Evolutionary conservation across 2,888 invertebrate species (phyloP), one percentile per base, ranked within the genome.

Genomic region (Andrena bicolor): DNA sequence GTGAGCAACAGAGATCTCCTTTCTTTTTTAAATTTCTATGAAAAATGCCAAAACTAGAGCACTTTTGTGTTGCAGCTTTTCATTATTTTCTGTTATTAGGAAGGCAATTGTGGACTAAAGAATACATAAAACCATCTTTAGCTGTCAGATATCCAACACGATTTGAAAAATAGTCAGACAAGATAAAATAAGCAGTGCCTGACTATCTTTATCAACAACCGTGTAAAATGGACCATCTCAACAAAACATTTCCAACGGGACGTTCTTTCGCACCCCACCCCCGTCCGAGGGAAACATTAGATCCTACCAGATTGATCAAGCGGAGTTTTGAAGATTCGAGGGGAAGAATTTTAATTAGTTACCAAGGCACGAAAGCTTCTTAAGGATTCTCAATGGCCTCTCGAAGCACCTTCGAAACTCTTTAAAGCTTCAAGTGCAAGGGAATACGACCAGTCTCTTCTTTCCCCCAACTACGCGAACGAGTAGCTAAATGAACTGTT

Each of bases 321-420:
- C 30, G n/a, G 49, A 75, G 61, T 82, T 71, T 49, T n/a, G 61
- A 82, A 71, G 82, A 82, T 71, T 60, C 69, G 82, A 56, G 61
- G 82, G 82, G 75, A 82, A 63, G 75, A 82, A 82, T 82, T 82
- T 81, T 82, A 81, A 82, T 81, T 82, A 82, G 82, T 66, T 74
- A 65, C 65, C 20, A 71, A 66, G 81, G 48, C 61, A 26, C 65
- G 65, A 60, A 75, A 75, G 70, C 82, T 82, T 82, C 82, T 81
- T 82, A 81, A 75, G 75, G 70, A 82, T 82, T 81, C 82, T 82
- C 61, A 71, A 82, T 70, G 65, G 82, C 73, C 82, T 71, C 75
- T 75, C 75, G 82, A 82, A 82, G 66, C 75, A 82, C 75, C 75
- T 82, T 63, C 82, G 70, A 68, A 81, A 68, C 75, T 81, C 74